Conservation (phyloP, 2,113 vertebrate species). For the Suricata suricatta region DNA sequence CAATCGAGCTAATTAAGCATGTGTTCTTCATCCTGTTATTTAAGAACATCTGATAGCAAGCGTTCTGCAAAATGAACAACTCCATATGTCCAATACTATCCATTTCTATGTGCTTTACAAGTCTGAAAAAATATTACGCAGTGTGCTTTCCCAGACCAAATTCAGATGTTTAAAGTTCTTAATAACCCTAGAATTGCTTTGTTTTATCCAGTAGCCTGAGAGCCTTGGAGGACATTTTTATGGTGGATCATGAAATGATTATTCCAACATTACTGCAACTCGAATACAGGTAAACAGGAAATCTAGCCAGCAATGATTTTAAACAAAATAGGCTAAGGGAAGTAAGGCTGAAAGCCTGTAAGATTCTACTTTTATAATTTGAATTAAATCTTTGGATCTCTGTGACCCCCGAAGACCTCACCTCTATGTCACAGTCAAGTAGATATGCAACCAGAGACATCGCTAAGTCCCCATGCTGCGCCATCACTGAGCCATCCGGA, state of each 20-base stretch:
- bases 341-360: background rate
- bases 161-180: constrained; percentile 80
- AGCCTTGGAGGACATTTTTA: constrained; percentile 74
- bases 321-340: background rate
- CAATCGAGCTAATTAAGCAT: constrained; percentile 77
- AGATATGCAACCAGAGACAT: constrained; percentile 20
- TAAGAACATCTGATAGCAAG: constrained; percentile 74
- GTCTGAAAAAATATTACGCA: constrained; percentile 75
- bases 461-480: background rate
- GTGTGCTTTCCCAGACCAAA: constrained; percentile 77
- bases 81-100: constrained; percentile 82
- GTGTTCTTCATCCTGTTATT: constrained; percentile 71
- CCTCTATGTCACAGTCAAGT: background rate
- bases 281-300: constrained; percentile 8
- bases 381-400: background rate
- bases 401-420: background rate
- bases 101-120: constrained; percentile 74
- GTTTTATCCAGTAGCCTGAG: constrained; percentile 75
- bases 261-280: constrained; percentile 66
- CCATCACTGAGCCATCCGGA: constrained; percentile 56
- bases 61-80: constrained; percentile 80
- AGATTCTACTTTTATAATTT: constrained; percentile 5
- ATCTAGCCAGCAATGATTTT: background rate
- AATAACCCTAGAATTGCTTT: constrained; percentile 78
- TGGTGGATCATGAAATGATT: constrained; percentile 54